Base-by-base conservation (phyloP, 2,113 vertebrate species). In the Pagrus major region DNA sequence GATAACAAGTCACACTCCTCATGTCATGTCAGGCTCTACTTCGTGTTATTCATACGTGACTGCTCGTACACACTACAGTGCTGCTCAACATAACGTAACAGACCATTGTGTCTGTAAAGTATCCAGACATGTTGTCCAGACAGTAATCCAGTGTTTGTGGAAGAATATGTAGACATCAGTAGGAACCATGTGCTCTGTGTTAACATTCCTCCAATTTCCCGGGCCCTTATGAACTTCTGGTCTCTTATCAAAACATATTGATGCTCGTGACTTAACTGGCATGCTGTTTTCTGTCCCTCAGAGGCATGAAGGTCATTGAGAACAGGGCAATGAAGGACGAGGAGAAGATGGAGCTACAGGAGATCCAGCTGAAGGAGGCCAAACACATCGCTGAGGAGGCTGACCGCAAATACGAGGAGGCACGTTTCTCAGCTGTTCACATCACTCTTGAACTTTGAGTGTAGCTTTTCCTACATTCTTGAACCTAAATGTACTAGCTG, bases 281-380 rank as follows among this genome's bases (percentile, higher is more conserved):
- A 55, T 79, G 25, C 25, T 39, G 0, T 67, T 85, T 81, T 59
- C 3, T 1, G 56, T 81, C 88, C 83, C 77, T 54, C 94, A 99
- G 98, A 96, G 98, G 98, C 80, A 99, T 99, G 98, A 99, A 99
- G 93, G 98, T 99, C 71, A 99, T 99, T 96, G 98, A 99, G 93
- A 99, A 98, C 81, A 96, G 98, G 92, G 98, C 98, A 71, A 95
- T 97, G 93, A 99, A 99, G 92, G 98, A 99, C 87, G 98, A 99
- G 89, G 98, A 99, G 94, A 99, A 99, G 93, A 98, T 99, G 97
- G 98, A 97, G 86, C 94, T 99, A 90, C 98, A 99, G 87, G 98
- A 99, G 95, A 97, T 99, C 95, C 98, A 99, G 88, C 94, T 99
- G 86, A 99, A 98, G 91, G 98, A 99, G 91, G 98, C 98, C 80